phyloP scores from a whole-genome alignment of 2,797 vertebrate species.

The Graptemys geographica region DNA sequence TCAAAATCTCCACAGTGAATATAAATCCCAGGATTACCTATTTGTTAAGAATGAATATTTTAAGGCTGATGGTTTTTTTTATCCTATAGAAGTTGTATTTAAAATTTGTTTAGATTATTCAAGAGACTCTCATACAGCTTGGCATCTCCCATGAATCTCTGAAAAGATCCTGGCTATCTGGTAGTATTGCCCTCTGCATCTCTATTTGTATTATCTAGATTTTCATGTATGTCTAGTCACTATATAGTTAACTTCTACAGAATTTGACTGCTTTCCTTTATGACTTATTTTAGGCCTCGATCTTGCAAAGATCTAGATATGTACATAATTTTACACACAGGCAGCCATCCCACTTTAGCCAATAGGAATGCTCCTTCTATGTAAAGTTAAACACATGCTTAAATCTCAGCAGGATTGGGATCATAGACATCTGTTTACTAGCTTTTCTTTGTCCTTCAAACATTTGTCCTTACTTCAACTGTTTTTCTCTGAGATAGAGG shows the following conservation, averaged over 20 bases:
- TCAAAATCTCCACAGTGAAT: constrained; percentile 2
- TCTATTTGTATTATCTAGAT: not conserved
- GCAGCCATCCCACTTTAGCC: not conserved
- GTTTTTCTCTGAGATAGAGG: not conserved
- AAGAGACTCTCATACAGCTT: not conserved
- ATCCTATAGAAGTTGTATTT: no score
- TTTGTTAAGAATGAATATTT: constrained; percentile 33
- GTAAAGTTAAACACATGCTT: not conserved
- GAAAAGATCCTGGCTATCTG: not conserved
- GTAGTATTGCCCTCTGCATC: not conserved
- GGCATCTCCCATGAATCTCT: not conserved
- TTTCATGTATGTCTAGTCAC: not conserved
- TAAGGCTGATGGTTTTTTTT: not conserved
- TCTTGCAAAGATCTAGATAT: not conserved
- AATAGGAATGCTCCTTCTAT: not conserved
- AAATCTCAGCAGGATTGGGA: not conserved
- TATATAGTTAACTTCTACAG: not conserved
- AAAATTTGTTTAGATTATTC: no score
- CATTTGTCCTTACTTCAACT: not conserved
- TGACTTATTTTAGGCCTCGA: not conserved
- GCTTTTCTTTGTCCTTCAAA: not conserved
- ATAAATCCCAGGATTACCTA: constrained; percentile 15
- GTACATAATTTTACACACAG: not conserved
- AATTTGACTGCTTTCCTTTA: not conserved
- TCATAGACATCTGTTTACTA: not conserved